Base-by-base conservation (phyloP, 2,113 vertebrate species). In the Oryctolagus cuniculus region DNA sequence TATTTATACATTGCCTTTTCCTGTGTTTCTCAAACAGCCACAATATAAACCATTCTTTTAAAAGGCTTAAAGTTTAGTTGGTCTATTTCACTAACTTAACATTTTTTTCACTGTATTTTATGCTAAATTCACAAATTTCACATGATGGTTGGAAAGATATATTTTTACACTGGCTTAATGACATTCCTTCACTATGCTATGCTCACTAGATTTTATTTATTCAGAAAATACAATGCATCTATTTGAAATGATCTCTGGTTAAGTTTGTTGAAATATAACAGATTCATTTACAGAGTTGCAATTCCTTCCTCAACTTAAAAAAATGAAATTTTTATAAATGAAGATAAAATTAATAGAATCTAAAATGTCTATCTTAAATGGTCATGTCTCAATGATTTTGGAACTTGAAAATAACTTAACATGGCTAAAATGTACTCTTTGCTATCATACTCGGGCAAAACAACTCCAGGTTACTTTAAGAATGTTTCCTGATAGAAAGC, bases 191-290 rank as follows among this genome's bases (percentile, higher is more conserved):
- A 87, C 31, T 58, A 73, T 63, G 16, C 67, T 58, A 38, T 75
- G 13, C 16, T 58, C 12, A 67, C 1, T 34, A 84, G 87, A 69
- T 67, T 89, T 22, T 58, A 77, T 53, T 95, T 80, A 84, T 72
- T 89, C 63, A 90, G 53, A 93, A 91, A 89, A 74, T 84, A 82
- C 24, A 63, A 64, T 81, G 10, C 25, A 34, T 64, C 17, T 83
- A 73, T 63, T 49, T 85, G 73, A 95, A 95, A 87, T 92, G 1
- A 58, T 81, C 22, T 90, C 82, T 44, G 61, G 31, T 79, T 38
- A 96, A 73, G 2, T n/a, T 94, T 80, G 29, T 84, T 90, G 78
- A 88, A 84, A 75, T 69, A 80, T 4, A 93, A 61, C 17, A 53
- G 27, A 91, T 24, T 5, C 5, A 64, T 82, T 84, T 70, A 29